These are phyloP conservation scores for Netelia virgata DNA, from an alignment of 2,888 invertebrate genomes.

Conservation along the genomic window DNA sequence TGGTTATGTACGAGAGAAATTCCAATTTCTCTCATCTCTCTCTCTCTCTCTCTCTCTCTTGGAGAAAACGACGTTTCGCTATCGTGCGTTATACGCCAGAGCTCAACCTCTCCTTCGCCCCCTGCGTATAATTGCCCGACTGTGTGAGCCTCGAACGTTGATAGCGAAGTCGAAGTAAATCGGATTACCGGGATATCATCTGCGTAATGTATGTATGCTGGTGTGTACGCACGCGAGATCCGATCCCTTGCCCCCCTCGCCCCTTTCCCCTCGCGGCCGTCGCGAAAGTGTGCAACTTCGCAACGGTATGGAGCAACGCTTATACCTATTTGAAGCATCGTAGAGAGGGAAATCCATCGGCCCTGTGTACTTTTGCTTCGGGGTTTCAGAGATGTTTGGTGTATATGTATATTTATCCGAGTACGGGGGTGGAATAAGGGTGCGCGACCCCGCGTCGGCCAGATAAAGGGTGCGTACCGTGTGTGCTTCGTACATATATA, in stretches of 20 bases:
- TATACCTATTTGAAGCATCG: not conserved
- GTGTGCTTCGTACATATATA: conserved; percentile 68
- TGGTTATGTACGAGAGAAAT: conserved; percentile 46
- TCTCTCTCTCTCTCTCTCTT: conserved; percentile 17
- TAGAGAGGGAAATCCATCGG: not conserved
- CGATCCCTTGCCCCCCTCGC: not conserved
- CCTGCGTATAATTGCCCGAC: conserved; percentile 82
- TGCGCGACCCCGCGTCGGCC: conserved; percentile 76
- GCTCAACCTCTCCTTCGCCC: conserved; percentile 39
- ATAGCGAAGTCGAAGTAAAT: conserved; percentile 85
- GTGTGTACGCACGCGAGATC: conserved; percentile 66
- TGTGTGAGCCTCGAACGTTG: conserved; percentile 81
- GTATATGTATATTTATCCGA: not conserved
- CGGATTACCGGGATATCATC: conserved; percentile 84
- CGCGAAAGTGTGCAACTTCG: not conserved
- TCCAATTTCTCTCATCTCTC: not conserved
- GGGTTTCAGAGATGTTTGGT: conserved; percentile 53
- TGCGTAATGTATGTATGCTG: conserved; percentile 82
- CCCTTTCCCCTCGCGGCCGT: not conserved
- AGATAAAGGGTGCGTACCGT: conserved; percentile 83
- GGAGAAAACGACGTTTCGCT: conserved; percentile 42
- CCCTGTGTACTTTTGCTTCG: conserved; percentile 33
- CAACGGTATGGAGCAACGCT: not conserved
- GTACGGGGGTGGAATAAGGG: conserved; percentile 70
- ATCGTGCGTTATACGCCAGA: not conserved